Evolutionary conservation across 2,888 invertebrate genomes (phyloP), one percentile per base, ranked within the genome.

Genomic region (Clanis bilineata): DNA sequence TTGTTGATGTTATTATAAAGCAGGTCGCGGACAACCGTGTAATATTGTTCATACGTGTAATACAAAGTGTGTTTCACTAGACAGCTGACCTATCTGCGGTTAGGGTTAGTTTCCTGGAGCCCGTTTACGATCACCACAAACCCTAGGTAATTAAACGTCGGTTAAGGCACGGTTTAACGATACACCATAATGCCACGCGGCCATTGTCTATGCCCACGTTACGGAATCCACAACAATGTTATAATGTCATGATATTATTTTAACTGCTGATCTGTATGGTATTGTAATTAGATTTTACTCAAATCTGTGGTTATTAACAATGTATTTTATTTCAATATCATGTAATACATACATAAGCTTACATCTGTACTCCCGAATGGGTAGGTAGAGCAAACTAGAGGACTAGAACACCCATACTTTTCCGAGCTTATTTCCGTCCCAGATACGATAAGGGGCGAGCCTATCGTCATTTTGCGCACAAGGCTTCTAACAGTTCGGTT

Each of bases 71-170:
- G 70, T 68, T 69, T 71, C 74, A 69, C 63, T 67, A 68, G 73
- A 68, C 68, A 72, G 69, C 66, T 86, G 85, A 85, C 86, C 86
- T 76, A 84, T 74, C 85, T 90, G 90, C 77, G 90, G 90, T 91
- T 83, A 74, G 67, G 73, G 76, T 88, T 82, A 90, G 89, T 88
- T 86, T 86, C 89, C 86, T 85, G 81, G 74, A 78, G 77, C 72
- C 61, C 59, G 75, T 82, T 83, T 82, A 80, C 77, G 79, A 79
- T 63, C 74, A 65, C 77, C 77, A 64, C 86, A 85, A 79, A 71
- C 76, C 80, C 76, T 73, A 69, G 85, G 82, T 83, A 89, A 89
- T 89, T 89, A 89, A 89, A 84, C 80, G 74, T 83, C 65, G 86
- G 85, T 87, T 83, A 76, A 73, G 74, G 77, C 76, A 73, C 74